phyloP scores from a whole-genome alignment of 2,888 invertebrate species.

The Sphaerophoria taeniata region DNA sequence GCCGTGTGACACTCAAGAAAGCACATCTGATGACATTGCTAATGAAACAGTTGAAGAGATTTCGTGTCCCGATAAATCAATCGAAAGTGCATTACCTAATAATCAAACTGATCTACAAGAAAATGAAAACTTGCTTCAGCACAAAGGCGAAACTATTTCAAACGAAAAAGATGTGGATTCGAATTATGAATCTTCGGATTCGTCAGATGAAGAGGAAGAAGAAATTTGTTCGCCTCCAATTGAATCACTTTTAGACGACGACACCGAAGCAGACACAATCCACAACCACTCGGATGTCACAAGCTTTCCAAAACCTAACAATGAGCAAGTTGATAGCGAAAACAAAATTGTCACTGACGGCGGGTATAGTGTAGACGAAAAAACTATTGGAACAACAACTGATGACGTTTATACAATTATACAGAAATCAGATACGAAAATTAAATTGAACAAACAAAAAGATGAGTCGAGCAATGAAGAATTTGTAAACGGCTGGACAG shows the following conservation, averaged over 20 bases:
- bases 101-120: neutral
- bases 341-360: too few relatives aligned
- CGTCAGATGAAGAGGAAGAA: slow-evolving; percentile 58
- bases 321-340: neutral
- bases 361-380: neutral
- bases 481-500: slow-evolving; percentile 11
- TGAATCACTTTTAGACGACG: slow-evolving; percentile 57
- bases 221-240: slow-evolving; percentile 70
- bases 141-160: neutral
- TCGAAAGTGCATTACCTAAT: neutral
- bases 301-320: slow-evolving; percentile 11
- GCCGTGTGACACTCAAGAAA: slow-evolving; percentile 44
- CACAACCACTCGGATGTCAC: neutral
- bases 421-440: slow-evolving; percentile 47
- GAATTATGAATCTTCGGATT: slow-evolving; percentile 46
- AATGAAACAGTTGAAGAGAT: neutral
- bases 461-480: slow-evolving; percentile 2
- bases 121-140: neutral
- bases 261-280: slow-evolving; percentile 21
- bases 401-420: slow-evolving; percentile 17
- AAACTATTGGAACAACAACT: neutral
- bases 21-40: slow-evolving; percentile 35
- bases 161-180: slow-evolving; percentile 27
- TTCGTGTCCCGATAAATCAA: neutral
- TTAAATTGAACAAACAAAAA: slow-evolving; percentile 43